Evolutionary conservation across 2,888 invertebrate genomes (phyloP).

Genomic region (Thelaira solivaga): DNA sequence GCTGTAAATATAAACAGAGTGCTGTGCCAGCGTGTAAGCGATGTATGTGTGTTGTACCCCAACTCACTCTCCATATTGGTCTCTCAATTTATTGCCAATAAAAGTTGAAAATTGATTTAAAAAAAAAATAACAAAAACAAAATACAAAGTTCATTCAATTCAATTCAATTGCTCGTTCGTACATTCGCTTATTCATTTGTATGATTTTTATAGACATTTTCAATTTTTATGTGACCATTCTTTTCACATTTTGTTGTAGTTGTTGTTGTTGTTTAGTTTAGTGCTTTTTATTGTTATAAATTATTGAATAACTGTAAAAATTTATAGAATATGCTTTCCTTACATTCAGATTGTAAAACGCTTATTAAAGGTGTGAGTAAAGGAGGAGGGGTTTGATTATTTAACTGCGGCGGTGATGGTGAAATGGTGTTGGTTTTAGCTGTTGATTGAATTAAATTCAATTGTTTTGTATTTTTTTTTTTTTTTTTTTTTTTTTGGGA

Average conservation of each 20-base stretch:
- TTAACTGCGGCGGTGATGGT: no score
- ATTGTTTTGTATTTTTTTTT: neutral
- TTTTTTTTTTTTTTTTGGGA: no score
- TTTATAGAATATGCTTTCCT: constrained; percentile 68
- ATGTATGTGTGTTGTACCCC: neutral
- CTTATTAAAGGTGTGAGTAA: no score
- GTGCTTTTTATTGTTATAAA: constrained; percentile 50
- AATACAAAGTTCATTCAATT: constrained; percentile 1
- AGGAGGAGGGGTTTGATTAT: no score
- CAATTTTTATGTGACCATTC: constrained; percentile 46
- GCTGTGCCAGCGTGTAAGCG: neutral
- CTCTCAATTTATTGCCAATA: constrained; percentile 59
- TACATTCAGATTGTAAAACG: no score
- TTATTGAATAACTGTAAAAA: constrained; percentile 68
- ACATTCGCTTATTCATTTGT: neutral
- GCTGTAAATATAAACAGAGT: neutral
- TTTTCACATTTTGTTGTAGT: neutral
- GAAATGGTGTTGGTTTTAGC: neutral
- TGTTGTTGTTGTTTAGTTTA: neutral
- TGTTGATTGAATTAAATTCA: constrained; percentile 38
- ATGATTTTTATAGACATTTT: constrained; percentile 45
- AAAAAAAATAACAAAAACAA: no score
- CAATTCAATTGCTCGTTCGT: neutral
- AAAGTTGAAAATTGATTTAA: constrained; percentile 57
- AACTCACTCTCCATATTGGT: constrained; percentile 29